These are phyloP conservation scores for Oceanodroma tethys DNA, from an alignment of 2,113 vertebrate genomes.

Conservation along the genomic window DNA sequence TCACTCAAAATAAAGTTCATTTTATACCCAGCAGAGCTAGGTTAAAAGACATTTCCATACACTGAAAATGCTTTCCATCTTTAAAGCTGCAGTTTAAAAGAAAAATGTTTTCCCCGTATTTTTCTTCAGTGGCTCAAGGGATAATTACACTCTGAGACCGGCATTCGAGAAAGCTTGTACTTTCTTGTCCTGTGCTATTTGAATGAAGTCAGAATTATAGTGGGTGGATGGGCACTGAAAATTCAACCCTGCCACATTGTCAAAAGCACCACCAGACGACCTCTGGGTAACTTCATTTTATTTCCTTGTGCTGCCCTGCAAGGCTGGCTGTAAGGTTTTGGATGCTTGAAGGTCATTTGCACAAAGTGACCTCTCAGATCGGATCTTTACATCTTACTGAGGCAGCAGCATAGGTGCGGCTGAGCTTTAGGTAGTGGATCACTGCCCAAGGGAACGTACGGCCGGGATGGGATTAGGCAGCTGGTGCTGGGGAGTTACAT, in stretches of 20 bases:
- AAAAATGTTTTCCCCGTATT: neutral
- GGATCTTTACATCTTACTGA: neutral
- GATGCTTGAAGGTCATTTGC: neutral
- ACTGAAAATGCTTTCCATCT: conserved; percentile 21
- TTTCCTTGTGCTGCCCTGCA: neutral
- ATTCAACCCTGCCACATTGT: neutral
- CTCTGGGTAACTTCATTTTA: neutral
- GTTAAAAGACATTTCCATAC: conserved; percentile 45
- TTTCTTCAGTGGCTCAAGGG: neutral
- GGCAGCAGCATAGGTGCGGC: neutral
- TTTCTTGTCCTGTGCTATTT: neutral
- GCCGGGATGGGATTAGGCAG: neutral
- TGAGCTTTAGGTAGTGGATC: neutral
- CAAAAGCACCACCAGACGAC: neutral
- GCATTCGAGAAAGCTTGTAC: neutral
- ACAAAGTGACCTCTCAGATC: neutral
- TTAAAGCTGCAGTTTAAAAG: neutral
- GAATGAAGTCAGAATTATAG: neutral
- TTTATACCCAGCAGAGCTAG: conserved; percentile 68
- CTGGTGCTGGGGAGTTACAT: neutral
- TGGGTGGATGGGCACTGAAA: neutral
- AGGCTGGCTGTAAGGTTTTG: neutral
- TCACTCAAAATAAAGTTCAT: conserved; percentile 80
- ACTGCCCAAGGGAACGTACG: accelerated
- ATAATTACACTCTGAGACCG: neutral